These are phyloP conservation scores for Megathymus violae DNA, from an alignment of 1,140 invertebrate species.

Conservation along the genomic window DNA sequence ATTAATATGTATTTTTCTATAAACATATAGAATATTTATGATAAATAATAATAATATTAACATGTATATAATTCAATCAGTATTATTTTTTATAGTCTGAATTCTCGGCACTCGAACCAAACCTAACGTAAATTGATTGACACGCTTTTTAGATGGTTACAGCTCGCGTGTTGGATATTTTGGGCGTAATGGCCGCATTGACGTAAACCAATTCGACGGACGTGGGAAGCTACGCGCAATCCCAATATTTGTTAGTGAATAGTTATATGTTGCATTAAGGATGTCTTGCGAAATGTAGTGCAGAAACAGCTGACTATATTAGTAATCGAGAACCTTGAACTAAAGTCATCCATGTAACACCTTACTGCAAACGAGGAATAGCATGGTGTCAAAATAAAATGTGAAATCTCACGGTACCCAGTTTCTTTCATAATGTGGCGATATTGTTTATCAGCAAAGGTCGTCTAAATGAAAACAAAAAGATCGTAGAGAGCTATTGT, in stretches of 20 bases:
- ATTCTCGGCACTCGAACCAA: slow-evolving; percentile 29
- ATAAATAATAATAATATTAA: too few species aligned
- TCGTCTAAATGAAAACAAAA: slow-evolving; percentile 81
- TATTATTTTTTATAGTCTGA: slow-evolving; percentile 10
- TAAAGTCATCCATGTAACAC: not conserved
- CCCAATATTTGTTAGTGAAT: slow-evolving; percentile 52
- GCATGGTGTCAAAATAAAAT: slow-evolving; percentile 65
- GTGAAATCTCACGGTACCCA: slow-evolving; percentile 78
- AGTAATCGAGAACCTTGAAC: slow-evolving; percentile 38
- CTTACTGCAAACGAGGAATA: slow-evolving; percentile 7
- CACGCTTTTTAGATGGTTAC: slow-evolving; percentile 67
- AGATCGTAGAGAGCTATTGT: slow-evolving; percentile 78
- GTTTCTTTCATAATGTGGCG: slow-evolving; percentile 76
- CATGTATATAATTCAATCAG: slow-evolving; percentile 22
- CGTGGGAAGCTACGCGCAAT: slow-evolving; percentile 65
- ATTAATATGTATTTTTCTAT: too few species aligned
- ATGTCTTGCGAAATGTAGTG: slow-evolving; percentile 41
- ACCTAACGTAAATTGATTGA: slow-evolving; percentile 73
- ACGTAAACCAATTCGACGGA: slow-evolving; percentile 73
- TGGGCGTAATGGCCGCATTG: slow-evolving; percentile 70
- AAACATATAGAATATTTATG: too few species aligned
- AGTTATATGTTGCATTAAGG: slow-evolving; percentile 56
- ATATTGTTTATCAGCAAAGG: slow-evolving; percentile 82
- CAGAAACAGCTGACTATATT: slow-evolving; percentile 35
- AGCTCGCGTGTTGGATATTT: slow-evolving; percentile 71